phyloP scores from a whole-genome alignment of 2,797 vertebrate species.

The Alosa sapidissima region DNA sequence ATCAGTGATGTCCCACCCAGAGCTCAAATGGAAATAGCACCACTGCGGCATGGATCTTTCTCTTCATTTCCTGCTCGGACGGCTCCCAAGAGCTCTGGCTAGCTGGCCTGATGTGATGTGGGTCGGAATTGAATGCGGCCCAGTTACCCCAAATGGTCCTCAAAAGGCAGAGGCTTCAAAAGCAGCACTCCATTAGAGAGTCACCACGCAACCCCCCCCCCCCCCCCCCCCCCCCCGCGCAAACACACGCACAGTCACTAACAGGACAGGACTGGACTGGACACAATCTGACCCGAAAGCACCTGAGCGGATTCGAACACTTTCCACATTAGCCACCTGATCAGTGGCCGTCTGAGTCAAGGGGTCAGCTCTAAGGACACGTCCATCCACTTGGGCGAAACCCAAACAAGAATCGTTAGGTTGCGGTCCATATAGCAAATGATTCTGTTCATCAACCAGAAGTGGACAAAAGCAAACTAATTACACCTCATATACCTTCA shows the following conservation, averaged over 20 bases:
- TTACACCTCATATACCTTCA: not conserved
- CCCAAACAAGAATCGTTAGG: constrained; percentile 32
- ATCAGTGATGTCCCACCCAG: not conserved
- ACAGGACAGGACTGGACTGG: not conserved
- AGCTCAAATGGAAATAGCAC: not conserved
- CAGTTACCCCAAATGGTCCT: not conserved
- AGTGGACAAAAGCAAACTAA: not conserved
- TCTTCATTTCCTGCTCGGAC: not conserved
- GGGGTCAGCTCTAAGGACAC: constrained; percentile 28
- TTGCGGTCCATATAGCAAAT: not conserved
- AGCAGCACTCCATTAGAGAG: not conserved
- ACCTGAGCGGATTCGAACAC: constrained; percentile 52
- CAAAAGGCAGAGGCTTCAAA: not conserved
- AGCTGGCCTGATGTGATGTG: not conserved
- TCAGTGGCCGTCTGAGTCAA: constrained; percentile 36
- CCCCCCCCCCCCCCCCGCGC: no score
- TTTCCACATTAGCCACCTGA: constrained; percentile 66
- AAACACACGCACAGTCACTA: not conserved
- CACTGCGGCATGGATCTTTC: not conserved
- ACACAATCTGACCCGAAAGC: not conserved
- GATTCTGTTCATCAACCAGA: not conserved
- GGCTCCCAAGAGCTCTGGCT: not conserved
- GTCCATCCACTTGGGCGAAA: constrained; percentile 28
- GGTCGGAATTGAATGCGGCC: not conserved
- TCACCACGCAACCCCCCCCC: no score